These are phyloP conservation scores for Syngnathus scovelli DNA, from an alignment of 2,113 vertebrate genomes.

Conservation along the genomic window DNA sequence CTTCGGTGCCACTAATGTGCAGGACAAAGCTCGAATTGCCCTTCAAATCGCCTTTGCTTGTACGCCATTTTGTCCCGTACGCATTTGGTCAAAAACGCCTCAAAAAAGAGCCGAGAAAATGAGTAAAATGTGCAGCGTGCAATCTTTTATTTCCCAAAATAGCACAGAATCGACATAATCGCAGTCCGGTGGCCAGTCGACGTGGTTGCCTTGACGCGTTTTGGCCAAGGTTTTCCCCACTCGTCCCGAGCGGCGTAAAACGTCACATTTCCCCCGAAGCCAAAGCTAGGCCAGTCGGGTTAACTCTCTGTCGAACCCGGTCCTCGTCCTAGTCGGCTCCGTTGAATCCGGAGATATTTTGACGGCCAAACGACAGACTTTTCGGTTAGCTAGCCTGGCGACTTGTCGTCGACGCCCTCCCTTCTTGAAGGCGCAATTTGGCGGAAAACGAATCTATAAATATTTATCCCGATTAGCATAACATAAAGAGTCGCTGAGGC, in stretches of 20 bases:
- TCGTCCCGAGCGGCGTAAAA: conserved; percentile 49
- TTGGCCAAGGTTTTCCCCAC: conserved; percentile 46
- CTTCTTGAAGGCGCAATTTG: conserved; percentile 28
- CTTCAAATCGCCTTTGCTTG: conserved; percentile 27
- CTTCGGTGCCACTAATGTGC: too few relatives aligned
- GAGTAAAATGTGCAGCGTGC: conserved; percentile 27
- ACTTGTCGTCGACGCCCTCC: conserved; percentile 46
- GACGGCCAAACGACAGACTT: conserved; percentile 47
- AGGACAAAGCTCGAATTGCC: background rate
- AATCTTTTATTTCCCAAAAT: conserved; percentile 62
- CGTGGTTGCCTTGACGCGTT: conserved; percentile 30
- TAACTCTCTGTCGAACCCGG: background rate
- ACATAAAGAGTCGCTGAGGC: conserved; percentile 72
- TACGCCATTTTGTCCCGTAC: conserved; percentile 5
- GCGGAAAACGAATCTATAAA: conserved; percentile 51
- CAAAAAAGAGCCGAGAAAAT: background rate
- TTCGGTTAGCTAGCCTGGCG: conserved; percentile 55
- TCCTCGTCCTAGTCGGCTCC: conserved; percentile 7
- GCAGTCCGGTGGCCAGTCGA: conserved; percentile 56
- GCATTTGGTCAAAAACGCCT: too few relatives aligned
- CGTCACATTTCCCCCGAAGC: conserved; percentile 46
- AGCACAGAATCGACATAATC: conserved; percentile 57
- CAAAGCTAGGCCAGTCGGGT: background rate
- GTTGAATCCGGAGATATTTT: conserved; percentile 22
- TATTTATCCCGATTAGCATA: conserved; percentile 75